Conservation (phyloP, 2,797 vertebrate species). For the Delichon dasypus region DNA sequence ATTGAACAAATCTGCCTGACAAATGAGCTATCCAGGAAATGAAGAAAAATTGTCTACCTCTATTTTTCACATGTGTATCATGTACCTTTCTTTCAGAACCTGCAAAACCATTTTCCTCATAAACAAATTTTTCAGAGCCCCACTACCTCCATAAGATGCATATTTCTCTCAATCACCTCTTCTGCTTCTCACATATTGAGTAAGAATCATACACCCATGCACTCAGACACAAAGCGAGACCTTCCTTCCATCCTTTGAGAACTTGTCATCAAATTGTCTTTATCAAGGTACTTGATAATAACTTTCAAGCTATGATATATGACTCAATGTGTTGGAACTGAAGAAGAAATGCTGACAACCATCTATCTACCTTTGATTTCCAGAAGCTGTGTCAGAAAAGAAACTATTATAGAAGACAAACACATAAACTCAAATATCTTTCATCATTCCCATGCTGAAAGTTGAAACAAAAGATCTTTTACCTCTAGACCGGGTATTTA, state of each 20-base stretch:
- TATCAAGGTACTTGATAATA: conserved; percentile 2
- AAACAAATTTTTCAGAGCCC: neutral
- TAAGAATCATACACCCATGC: neutral
- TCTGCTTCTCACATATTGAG: neutral
- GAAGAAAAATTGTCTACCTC: neutral
- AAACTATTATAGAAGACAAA: neutral
- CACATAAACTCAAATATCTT: neutral
- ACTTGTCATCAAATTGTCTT: conserved; percentile 4
- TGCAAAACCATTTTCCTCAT: neutral
- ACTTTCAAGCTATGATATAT: neutral
- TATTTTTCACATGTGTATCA: neutral
- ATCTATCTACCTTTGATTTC: conserved; percentile 14
- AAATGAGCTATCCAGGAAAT: neutral
- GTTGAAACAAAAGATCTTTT: neutral
- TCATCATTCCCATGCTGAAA: neutral
- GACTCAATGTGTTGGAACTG: neutral
- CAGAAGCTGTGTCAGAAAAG: neutral
- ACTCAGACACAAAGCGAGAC: neutral
- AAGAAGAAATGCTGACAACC: neutral
- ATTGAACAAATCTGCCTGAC: neutral
- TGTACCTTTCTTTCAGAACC: neutral
- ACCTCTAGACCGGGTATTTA: neutral
- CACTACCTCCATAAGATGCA: neutral
- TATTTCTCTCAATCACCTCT: neutral
- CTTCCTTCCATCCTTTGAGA: neutral